Base-by-base conservation (phyloP, 2,797 vertebrate genomes). In the Serranus cabrilla region DNA sequence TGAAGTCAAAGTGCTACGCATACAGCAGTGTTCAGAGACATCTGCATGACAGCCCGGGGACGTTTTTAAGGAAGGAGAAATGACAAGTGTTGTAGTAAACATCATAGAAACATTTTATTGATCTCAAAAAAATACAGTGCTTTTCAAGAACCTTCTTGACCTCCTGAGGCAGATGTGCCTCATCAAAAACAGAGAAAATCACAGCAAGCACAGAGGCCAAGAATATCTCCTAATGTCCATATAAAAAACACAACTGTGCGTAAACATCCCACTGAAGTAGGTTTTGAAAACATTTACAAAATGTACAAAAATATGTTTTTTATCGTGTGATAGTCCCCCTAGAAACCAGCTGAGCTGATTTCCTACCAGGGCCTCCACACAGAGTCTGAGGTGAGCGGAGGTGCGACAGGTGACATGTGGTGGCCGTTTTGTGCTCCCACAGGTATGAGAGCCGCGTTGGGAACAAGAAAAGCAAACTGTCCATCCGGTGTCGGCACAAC, bases 351-450 rank as follows among this genome's bases (percentile, higher is more conserved):
- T 31, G 27, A 39, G 25, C 4, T 23, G 12, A 20, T 60, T 34
- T 86, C 87, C 96, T 96, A 97, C 97, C 97, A 99, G 0, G 97
- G 97, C 86, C 97, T 96, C 97, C 97, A 99, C 86, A 99, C 95
- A 0, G 97, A 97, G 92, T 99, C 97, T 0, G 95, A 94, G 0
- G 95, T 95, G 87, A 95, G 88, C 0, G 75, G 72, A 0, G 96
- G 95, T 0, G 89, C 93, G 4, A 88, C 93, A 43, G 96, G 94
- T 0, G 96, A 96, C 0, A 88, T 0, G 65, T 93, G 90, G 64
- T 87, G 91, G 63, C 86, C 60, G 82, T 62, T 91, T 40, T 93
- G 92, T 20, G 74, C 77, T 0, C 72, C 70, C 56, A 89, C 49
- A 0, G 96, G 96, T 45, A 95, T 82, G 13, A 97, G 95, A 56